phyloP scores from a whole-genome alignment of 2,888 invertebrate species.

The Philhelius pedissequus region DNA sequence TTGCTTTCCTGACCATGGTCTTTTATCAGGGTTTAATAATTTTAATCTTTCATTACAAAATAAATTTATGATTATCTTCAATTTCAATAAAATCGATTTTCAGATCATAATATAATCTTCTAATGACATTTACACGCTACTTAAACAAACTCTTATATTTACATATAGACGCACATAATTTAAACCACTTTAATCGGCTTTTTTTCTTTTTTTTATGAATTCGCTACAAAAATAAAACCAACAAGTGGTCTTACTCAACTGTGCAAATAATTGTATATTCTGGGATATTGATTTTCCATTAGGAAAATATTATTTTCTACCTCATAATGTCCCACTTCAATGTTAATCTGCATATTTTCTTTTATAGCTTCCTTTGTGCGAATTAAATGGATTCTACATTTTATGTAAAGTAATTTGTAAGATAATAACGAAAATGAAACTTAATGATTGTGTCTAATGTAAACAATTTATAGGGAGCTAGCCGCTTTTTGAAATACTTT shows the following conservation, averaged over 20 bases:
- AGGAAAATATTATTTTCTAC: not conserved
- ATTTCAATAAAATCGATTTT: too few relatives aligned
- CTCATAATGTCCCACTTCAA: not conserved
- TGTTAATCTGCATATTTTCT: not conserved
- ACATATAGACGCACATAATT: too few relatives aligned
- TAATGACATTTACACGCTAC: not conserved
- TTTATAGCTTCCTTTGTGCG: slow-evolving; percentile 8
- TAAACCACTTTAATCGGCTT: not conserved
- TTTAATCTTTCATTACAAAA: too few relatives aligned
- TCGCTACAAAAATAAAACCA: not conserved
- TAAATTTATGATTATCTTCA: too few relatives aligned
- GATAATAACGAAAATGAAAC: not conserved
- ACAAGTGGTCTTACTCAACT: not conserved
- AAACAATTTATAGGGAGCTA: not conserved
- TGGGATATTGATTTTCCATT: slow-evolving; percentile 37
- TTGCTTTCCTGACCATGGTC: too few relatives aligned
- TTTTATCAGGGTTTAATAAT: too few relatives aligned
- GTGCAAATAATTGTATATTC: not conserved
- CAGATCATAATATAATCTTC: too few relatives aligned
- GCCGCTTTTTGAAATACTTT: not conserved
- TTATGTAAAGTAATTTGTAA: slow-evolving; percentile 15
- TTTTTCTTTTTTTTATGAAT: not conserved
- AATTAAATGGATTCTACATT: slow-evolving; percentile 14
- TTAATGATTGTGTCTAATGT: not conserved
- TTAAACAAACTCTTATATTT: not conserved